These are phyloP conservation scores for Vanessa cardui DNA, from an alignment of 2,888 invertebrate genomes.

Conservation along the genomic window DNA sequence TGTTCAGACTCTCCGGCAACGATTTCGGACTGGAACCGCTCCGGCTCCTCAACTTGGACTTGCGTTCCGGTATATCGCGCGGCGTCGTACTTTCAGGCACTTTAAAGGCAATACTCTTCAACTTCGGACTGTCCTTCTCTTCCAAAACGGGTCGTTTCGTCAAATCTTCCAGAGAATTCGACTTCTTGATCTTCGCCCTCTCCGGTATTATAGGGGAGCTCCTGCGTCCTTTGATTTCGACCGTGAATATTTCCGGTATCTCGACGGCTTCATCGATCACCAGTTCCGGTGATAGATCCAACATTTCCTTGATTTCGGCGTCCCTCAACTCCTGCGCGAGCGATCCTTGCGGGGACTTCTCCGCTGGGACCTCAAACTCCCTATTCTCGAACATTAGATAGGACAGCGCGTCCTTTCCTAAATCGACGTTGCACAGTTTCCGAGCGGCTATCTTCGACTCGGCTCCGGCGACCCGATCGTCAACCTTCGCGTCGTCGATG, in stretches of 20 bases:
- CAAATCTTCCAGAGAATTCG: constrained; percentile 70
- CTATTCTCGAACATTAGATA: constrained; percentile 67
- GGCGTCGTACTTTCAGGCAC: constrained; percentile 71
- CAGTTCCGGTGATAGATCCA: constrained; percentile 73
- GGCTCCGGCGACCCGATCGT: constrained; percentile 46
- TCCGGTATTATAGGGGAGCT: constrained; percentile 69
- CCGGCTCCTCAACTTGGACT: constrained; percentile 61
- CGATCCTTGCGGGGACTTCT: constrained; percentile 52
- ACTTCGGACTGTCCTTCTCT: constrained; percentile 59
- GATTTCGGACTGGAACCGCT: constrained; percentile 77
- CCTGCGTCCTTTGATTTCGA: constrained; percentile 56
- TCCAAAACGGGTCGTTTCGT: constrained; percentile 49
- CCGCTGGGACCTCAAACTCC: constrained; percentile 50
- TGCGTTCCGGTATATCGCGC: constrained; percentile 69
- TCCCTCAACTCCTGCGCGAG: constrained; percentile 69
- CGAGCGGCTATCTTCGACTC: constrained; percentile 42
- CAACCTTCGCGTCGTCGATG: constrained; percentile 62
- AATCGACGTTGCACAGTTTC: constrained; percentile 58
- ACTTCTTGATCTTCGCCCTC: constrained; percentile 68
- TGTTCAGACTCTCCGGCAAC: constrained; percentile 72
- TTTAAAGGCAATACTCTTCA: constrained; percentile 70
- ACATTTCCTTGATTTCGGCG: constrained; percentile 66
- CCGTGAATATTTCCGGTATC: constrained; percentile 59
- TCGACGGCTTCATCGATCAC: constrained; percentile 66
- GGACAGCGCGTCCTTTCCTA: constrained; percentile 73